Evolutionary conservation across 2,797 vertebrate genomes (phyloP), one percentile per base, ranked within the genome.

Genomic region (Lepus oiostolus): DNA sequence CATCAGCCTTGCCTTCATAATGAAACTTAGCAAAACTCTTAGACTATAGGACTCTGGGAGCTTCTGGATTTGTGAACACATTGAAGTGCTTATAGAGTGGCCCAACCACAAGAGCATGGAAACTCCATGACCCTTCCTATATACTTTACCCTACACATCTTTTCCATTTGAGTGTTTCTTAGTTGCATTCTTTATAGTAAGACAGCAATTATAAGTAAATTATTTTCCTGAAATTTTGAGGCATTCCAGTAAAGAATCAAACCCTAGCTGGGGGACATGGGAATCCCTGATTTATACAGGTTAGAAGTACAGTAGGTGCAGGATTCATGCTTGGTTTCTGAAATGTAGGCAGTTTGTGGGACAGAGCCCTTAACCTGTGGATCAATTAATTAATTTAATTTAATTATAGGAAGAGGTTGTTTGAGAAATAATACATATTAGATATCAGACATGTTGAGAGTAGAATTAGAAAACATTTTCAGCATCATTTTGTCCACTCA

Each of bases 381-480:
- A 9, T 24, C 9, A 47, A 47, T 47, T 47, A 47, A 47, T 38
- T 17, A 85, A 38, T 26, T 71, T 11, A 91, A 32, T 54, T 58
- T 1, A 21, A 58, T 17, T 16, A 16, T 16, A 58, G 63, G 47
- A 83, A 0, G 71, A 72, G 65, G 32, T 71, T 72, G 26, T 42
- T 70, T 47, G 28, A 26, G 50, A 60, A n/a, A 89, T 88, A 74
- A 38, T 10, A 76, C 17, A 52, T 42, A 72, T 60, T 63, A 77
- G 42, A 11, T 77, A 35, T 65, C 47, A 83, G 47, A 87, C 35
- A 17, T 71, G 16, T 32, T 93, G 38, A 21, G 28, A 90, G 24
- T 87, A 63, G 67, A 88, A 67, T 67, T 90, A 63, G 42, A 81
- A 96, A 95, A 86, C 58, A 93, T 86, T 82, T 91, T 79, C 97